Base-by-base conservation (phyloP, 2,113 vertebrate genomes). In the Colossoma macropomum region DNA sequence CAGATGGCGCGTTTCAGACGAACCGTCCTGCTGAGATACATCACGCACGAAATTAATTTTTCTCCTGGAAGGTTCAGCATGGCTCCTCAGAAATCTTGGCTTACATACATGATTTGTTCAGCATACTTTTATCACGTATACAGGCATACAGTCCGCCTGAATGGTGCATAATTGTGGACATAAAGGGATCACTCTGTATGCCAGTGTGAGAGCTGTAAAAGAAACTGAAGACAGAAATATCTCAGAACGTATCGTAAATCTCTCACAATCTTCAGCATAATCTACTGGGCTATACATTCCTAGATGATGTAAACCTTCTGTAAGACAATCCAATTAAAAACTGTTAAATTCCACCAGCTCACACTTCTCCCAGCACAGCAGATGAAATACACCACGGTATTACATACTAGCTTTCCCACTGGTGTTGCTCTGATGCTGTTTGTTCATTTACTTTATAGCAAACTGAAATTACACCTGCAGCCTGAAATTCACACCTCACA, bases 181-280 rank as follows among this genome's bases (percentile, higher is more conserved):
- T 69, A 38, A 69, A 21, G 21, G 52, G n/a, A 34, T 4, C n/a
- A 2, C 28, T 69, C 69, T 68, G 41, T 25, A 34, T n/a, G 60
- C 30, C 13, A 45, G 16, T 5, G 23, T 1, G 32, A 69, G 48
- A 69, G 30, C 77, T 21, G 52, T 71, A 59, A 69, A 59, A 70
- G 16, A 59, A 80, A 72, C 5, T 11, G 19, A 45, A 71, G 34
- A 71, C 68, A 45, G 38, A 71, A 71, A 69, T 69, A 21, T 41
- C 23, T 60, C 48, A 21, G 52, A 41, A 41, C 38, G 38, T 13
- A 25, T 41, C 3, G 62, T 21, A 27, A 28, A 70, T 66, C 34
- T 27, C 1, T 17, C 65, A 27, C 30, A 80, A 21, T 71, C 78
- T 70, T 63, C 56, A 38, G 50, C 54, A 34, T 80, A 60, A 71